Evolutionary conservation across 2,113 vertebrate genomes (phyloP), one percentile per base, ranked within the genome.

Genomic region (Chaetorhynchus papuensis): DNA sequence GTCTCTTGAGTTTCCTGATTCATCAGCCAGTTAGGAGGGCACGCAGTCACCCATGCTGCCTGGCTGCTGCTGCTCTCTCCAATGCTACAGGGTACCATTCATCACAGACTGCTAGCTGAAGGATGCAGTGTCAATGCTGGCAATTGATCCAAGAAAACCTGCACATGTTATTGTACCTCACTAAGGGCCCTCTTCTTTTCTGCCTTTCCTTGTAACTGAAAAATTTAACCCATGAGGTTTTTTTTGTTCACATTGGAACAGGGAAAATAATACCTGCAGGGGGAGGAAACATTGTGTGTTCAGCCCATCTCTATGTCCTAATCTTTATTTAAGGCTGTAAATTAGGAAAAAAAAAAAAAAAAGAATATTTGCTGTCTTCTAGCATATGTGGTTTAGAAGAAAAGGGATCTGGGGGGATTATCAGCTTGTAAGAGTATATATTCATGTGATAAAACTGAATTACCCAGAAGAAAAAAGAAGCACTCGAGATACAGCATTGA

Each of bases 11-110:
- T 94, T 89, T 63, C 70, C 60, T 63, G 95, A 97, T 97, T 85
- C 95, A 97, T 98, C 97, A 98, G 75, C 61, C 66, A 63, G 95
- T 93, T 95, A 96, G 96, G 61, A 96, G 96, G 95, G 93, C 93
- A 91, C 0, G 49, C 85, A 71, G 42, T 91, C 61, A 68, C 87
- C 94, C 93, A 69, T 18, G 31, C 69, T 82, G 77, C 61, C 84
- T 75, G 90, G 75, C 79, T 91, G 89, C 94, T 45, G 24, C 18
- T 83, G 57, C 93, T 95, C 92, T 86, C 71, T 75, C 19, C 71
- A 33, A 6, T 74, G 91, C 93, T 95, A 81, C 96, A 78, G 97
- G 95, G 97, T 84, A 45, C 97, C 63, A 95, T 98, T 96, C 33
- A 83, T 98, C 97, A 97, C 89, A 94, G 91, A 10, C 93, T 82